Conservation (phyloP, 2,113 vertebrate species). For the Grammomys dolichurus region DNA sequence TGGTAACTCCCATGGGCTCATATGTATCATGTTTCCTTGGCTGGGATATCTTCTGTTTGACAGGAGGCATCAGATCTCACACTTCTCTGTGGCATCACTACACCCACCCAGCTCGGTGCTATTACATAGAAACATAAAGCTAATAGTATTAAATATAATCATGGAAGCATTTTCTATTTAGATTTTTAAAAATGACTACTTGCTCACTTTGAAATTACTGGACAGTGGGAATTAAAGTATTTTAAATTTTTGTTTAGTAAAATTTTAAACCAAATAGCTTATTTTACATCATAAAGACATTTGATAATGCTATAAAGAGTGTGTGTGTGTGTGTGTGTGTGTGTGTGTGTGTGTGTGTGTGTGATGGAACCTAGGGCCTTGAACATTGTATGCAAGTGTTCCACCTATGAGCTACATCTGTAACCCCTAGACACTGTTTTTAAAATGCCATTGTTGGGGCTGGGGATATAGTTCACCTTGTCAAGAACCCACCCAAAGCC, state of each 20-base stretch:
- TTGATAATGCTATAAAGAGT: not conserved
- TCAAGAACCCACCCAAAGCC: not conserved
- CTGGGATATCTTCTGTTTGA: not conserved
- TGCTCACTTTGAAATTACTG: slow-evolving; percentile 53
- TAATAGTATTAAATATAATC: slow-evolving; percentile 1
- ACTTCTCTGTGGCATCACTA: not conserved
- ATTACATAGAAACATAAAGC: not conserved
- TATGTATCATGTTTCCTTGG: not conserved
- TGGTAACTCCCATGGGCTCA: not conserved
- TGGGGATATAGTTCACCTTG: not conserved
- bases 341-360: not conserved
- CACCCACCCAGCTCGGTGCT: not conserved
- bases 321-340: not conserved
- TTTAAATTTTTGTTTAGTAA: not conserved
- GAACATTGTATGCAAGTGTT: not conserved
- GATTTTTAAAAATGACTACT: not conserved
- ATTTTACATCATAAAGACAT: slow-evolving; percentile 21
- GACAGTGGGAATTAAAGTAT: not conserved
- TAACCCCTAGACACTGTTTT: not conserved
- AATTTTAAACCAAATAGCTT: slow-evolving; percentile 24
- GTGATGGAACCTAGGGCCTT: not conserved
- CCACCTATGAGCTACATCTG: not conserved
- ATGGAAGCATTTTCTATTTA: slow-evolving; percentile 40
- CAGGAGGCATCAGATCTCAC: not conserved
- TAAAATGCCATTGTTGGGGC: not conserved